Evolutionary conservation across 2,888 invertebrate species (phyloP).

Genomic region (Nematopogon swammerdamellus): DNA sequence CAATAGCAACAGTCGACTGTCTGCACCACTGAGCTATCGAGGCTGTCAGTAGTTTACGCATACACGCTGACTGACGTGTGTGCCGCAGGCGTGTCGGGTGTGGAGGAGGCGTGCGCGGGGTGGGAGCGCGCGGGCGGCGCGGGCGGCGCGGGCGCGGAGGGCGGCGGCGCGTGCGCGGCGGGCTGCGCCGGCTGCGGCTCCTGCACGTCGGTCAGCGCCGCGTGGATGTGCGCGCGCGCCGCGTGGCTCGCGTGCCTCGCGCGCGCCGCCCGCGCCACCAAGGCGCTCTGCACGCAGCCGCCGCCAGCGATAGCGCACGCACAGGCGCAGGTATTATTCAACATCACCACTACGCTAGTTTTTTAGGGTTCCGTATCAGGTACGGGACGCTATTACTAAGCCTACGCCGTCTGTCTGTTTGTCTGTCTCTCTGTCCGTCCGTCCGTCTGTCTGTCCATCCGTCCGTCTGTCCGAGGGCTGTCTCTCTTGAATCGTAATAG

Average conservation of each 20-base stretch:
- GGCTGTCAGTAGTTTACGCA: too few relatives aligned
- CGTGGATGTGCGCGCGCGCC: conserved; percentile 61
- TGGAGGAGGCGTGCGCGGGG: conserved; percentile 26
- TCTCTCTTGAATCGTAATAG: too few relatives aligned
- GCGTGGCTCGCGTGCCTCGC: conserved; percentile 66
- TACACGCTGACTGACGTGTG: too few relatives aligned
- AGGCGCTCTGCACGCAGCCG: conserved; percentile 81
- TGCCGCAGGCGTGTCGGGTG: conserved; percentile 27
- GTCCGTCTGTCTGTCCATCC: too few relatives aligned
- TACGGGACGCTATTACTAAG: too few relatives aligned
- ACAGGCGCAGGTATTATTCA: conserved; percentile 67
- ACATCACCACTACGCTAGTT: too few relatives aligned
- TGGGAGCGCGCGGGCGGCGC: conserved; percentile 22
- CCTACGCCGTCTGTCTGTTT: too few relatives aligned
- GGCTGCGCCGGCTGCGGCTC: conserved; percentile 38
- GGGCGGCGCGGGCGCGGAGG: conserved; percentile 17
- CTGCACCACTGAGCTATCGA: too few relatives aligned
- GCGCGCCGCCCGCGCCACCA: conserved; percentile 57
- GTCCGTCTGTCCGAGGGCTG: too few relatives aligned
- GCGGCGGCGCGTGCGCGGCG: conserved; percentile 22
- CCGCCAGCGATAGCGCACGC: conserved; percentile 89
- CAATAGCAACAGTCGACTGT: too few relatives aligned
- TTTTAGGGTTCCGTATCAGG: too few relatives aligned
- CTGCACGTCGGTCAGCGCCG: conserved; percentile 15
- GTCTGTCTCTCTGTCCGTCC: too few relatives aligned